phyloP scores from a whole-genome alignment of 2,113 vertebrate species.

The Eubucco bourcierii region DNA sequence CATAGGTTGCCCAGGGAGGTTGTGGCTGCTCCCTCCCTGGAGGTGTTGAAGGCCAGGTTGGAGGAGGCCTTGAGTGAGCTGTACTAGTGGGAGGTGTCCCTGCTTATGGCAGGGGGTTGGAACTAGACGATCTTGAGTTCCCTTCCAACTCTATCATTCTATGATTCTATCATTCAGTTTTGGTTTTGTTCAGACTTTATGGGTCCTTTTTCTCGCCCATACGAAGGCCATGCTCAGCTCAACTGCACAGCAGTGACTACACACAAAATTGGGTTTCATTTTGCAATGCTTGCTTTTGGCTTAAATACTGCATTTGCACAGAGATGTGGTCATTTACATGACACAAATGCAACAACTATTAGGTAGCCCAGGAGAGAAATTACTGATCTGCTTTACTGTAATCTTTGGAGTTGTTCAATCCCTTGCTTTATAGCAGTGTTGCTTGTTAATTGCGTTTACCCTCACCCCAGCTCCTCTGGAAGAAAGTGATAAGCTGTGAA shows the following conservation, averaged over 20 bases:
- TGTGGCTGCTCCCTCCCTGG: too few relatives aligned
- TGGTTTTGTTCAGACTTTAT: background rate
- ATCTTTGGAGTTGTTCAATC: background rate
- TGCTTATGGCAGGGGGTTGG: too few relatives aligned
- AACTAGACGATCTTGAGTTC: too few relatives aligned
- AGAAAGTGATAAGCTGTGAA: background rate
- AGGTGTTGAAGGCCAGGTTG: too few relatives aligned
- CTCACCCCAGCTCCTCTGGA: background rate
- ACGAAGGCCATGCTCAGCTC: background rate
- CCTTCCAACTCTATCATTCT: too few relatives aligned
- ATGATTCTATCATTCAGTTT: background rate
- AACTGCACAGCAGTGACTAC: background rate
- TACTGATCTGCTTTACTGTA: background rate
- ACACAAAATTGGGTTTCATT: background rate
- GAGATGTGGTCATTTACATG: rapidly evolving
- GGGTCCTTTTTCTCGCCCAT: background rate
- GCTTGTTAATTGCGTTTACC: background rate
- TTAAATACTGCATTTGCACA: rapidly evolving
- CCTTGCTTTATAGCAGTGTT: background rate
- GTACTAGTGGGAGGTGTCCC: too few relatives aligned
- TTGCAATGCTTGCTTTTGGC: background rate
- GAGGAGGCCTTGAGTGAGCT: too few relatives aligned
- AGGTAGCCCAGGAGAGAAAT: background rate
- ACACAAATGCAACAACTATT: background rate
- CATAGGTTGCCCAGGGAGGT: too few relatives aligned